phyloP scores from a whole-genome alignment of 2,113 vertebrate genomes.

The Perca flavescens region DNA sequence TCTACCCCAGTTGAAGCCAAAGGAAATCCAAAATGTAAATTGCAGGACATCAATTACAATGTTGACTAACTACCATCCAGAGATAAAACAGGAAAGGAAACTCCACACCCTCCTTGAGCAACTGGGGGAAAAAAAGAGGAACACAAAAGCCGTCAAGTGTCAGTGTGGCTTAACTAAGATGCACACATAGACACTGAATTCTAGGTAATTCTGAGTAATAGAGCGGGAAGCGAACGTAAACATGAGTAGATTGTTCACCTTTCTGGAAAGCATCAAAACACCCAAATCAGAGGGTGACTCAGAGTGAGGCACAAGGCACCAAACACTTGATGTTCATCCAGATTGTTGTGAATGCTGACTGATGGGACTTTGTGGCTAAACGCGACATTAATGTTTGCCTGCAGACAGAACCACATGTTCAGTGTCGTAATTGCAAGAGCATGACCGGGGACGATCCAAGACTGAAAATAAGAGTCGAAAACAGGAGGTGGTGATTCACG shows the following conservation, averaged over 20 bases:
- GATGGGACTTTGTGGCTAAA: conserved; percentile 25
- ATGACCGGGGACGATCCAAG: neutral
- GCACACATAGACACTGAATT: neutral
- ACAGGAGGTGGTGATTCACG: neutral
- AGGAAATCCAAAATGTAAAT: conserved; percentile 14
- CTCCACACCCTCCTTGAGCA: conserved; percentile 58
- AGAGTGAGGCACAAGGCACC: neutral
- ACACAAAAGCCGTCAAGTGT: conserved; percentile 25
- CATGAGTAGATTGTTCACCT: neutral
- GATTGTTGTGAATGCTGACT: conserved; percentile 13
- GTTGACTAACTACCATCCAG: conserved; percentile 52
- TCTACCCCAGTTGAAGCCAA: neutral
- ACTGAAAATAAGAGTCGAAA: neutral
- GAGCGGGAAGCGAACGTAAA: neutral
- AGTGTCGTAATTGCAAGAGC: neutral
- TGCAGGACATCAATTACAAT: conserved; percentile 43
- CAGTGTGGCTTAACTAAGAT: conserved; percentile 13
- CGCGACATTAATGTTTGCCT: neutral
- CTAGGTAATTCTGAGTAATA: neutral
- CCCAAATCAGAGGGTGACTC: neutral
- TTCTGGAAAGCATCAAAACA: conserved; percentile 31
- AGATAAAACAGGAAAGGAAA: conserved; percentile 67
- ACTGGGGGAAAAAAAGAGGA: conserved; percentile 15
- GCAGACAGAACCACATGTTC: conserved; percentile 14
- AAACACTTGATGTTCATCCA: neutral